phyloP scores from a whole-genome alignment of 2,113 vertebrate species.

The Psittacula cyanocephala region DNA sequence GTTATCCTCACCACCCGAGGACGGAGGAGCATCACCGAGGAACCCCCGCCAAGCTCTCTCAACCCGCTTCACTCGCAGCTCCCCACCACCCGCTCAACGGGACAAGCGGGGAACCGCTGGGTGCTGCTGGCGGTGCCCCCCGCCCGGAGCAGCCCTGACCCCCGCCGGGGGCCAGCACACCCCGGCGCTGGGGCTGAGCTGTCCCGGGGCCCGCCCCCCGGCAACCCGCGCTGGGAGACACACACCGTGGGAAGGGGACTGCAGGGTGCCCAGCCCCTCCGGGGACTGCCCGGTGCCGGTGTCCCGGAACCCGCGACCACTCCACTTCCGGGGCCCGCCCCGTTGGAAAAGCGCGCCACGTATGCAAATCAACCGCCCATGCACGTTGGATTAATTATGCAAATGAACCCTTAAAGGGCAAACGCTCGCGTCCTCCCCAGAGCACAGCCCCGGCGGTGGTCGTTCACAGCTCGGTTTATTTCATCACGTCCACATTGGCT shows the following conservation, averaged over 20 bases:
- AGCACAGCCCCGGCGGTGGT: not conserved
- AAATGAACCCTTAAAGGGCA: not conserved
- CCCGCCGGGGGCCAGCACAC: not conserved
- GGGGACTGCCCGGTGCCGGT: not conserved
- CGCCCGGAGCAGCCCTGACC: no score
- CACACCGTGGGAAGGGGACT: not conserved
- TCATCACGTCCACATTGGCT: not conserved
- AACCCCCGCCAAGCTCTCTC: not conserved
- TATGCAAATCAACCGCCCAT: not conserved
- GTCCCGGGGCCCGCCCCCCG: no score
- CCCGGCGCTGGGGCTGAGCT: no score
- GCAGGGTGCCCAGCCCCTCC: no score
- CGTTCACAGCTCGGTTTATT: not conserved
- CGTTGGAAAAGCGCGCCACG: not conserved
- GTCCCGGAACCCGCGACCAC: not conserved
- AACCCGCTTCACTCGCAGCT: rapidly evolving
- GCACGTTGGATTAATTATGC: rapidly evolving
- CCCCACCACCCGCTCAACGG: not conserved
- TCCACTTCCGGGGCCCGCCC: not conserved
- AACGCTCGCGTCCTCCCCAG: not conserved
- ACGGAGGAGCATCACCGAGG: no score
- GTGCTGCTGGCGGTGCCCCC: not conserved
- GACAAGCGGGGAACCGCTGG: not conserved
- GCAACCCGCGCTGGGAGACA: not conserved
- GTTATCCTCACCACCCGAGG: not conserved